Base-by-base conservation (phyloP, 1,140 invertebrate genomes). In the Meloidogyne exigua region DNA sequence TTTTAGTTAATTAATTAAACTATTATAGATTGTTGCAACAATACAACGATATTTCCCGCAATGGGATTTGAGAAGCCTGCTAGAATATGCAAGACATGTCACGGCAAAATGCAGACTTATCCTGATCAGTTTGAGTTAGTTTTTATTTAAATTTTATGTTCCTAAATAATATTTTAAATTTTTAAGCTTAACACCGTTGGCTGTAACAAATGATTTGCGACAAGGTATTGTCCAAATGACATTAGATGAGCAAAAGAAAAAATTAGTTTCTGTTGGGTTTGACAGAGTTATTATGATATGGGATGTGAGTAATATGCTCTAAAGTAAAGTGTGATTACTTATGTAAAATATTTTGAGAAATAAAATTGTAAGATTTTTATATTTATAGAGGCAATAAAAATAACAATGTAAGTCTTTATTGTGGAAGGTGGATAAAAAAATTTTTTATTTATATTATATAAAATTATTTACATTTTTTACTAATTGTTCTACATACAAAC, bases 31-130 rank as follows among this genome's bases (percentile, higher is more conserved):
- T 99, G 96, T 88, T 95, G 94, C n/a, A 91, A 91, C 28, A 92
- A 93, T 88, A 91, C 92, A 76, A 91, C 94, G 77, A 92, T 93
- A 67, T 93, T 98, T 86, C 96, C 96, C 0, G 90, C 92, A 67
- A 94, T 98, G 93, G 96, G 96, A 42, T 98, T 95, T 89, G 96
- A 99, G 89, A 96, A 95, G 90, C 93, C 94, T 88, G 95, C 98
- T 72, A 90, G 96, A 77, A 93, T 98, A 44, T 99, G 96, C 89
- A 93, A 95, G 87, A 91, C 92, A 23, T 99, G 96, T 89, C 92
- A 92, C 88, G 91, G 26, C 9, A 82, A 83, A 67, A 88, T 87
- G 83, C 65, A 85, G 64, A 76, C 81, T 42, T 76, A 80, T 69
- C 84, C 86, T 1, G 80, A 83, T 21, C 79, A 86, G 72, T 87